Percentiles rank a stretch among this genome's conserved stretches.
These are phyloP conservation scores for Scatophagus argus DNA, from an alignment of 2,113 vertebrate genomes.

Conservation along the genomic window DNA sequence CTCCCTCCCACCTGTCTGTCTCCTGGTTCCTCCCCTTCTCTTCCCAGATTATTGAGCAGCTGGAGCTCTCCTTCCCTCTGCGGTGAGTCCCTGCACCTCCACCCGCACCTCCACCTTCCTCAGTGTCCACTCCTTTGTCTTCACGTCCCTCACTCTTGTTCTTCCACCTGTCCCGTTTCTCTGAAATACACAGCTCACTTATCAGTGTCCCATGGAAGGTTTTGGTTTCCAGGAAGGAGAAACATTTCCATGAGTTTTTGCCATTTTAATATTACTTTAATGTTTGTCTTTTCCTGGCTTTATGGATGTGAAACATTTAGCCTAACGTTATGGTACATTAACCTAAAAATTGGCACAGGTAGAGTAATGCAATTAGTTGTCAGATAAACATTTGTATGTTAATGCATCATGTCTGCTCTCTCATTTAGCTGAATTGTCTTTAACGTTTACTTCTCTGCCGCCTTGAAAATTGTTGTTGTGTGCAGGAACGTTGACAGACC, in stretches of 20 bases:
- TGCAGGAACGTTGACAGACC: slow-evolving; percentile 88
- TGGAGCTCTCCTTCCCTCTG: slow-evolving; percentile 90
- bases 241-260: slow-evolving; percentile 23
- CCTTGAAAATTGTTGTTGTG: slow-evolving; percentile 26
- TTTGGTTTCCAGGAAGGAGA: slow-evolving; percentile 10
- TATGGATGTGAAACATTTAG: slow-evolving; percentile 7
- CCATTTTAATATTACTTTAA: background rate
- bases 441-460: background rate
- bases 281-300: background rate
- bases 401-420: slow-evolving; percentile 5
- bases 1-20: slow-evolving; percentile 55
- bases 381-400: background rate
- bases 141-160: background rate
- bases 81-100: slow-evolving; percentile 82
- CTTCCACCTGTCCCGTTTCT: background rate
- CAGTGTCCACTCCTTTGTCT: slow-evolving; percentile 4
- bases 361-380: background rate
- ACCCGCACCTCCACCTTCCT: slow-evolving; percentile 40
- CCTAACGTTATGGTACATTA: slow-evolving; percentile 6
- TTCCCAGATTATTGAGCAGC: slow-evolving; percentile 89
- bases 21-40: slow-evolving; percentile 55
- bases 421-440: background rate
- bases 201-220: background rate
- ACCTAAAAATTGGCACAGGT: background rate
- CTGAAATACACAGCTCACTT: background rate